Conservation (phyloP, 2,797 vertebrate genomes). For the Remorina albescens region DNA sequence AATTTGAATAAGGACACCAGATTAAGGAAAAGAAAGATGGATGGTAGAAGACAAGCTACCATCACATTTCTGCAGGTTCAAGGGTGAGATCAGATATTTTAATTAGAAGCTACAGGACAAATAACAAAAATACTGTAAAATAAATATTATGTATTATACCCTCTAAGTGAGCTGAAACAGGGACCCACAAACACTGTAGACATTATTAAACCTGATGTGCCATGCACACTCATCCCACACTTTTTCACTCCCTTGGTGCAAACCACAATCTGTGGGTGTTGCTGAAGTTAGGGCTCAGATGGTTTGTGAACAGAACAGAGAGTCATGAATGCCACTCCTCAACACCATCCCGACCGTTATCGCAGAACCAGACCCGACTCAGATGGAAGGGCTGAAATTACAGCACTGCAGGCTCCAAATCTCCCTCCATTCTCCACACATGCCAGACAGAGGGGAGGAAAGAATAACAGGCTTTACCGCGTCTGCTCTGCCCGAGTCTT, state of each 20-base stretch:
- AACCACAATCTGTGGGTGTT: constrained; percentile 22
- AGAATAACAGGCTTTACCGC: constrained; percentile 74
- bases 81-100: not conserved
- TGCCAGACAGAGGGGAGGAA: constrained; percentile 78
- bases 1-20: not conserved
- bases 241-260: constrained; percentile 31
- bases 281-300: not conserved
- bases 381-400: constrained; percentile 70
- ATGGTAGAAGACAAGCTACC: not conserved
- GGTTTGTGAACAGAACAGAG: constrained; percentile 42
- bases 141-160: not conserved
- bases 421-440: constrained; percentile 74
- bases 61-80: not conserved
- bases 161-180: constrained; percentile 4
- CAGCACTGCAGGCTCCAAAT: constrained; percentile 66
- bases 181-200: not conserved
- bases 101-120: not conserved
- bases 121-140: not conserved
- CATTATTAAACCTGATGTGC: constrained; percentile 8
- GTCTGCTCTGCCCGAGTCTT: constrained; percentile 45
- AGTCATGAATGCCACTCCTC: constrained; percentile 25
- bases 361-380: constrained; percentile 40
- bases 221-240: constrained; percentile 1
- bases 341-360: constrained; percentile 36
- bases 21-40: not conserved